Base-by-base conservation (phyloP, 2,797 vertebrate species). In the Pseudomugil tenellus region DNA sequence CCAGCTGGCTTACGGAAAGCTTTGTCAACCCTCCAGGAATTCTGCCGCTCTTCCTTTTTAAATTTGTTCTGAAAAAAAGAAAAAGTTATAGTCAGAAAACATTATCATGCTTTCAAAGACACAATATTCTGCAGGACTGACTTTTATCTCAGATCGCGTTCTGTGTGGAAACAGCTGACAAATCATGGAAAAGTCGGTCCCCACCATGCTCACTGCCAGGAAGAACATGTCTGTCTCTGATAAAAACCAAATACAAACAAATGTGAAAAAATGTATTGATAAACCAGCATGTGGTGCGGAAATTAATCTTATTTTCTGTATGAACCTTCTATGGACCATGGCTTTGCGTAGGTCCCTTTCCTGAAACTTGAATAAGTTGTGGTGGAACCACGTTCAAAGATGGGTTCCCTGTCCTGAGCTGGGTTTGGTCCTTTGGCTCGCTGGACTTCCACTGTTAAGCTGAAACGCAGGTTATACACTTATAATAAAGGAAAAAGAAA, bases 191-290 rank as follows among this genome's bases (percentile, higher is more conserved):
- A 99, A 99, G 89, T 99, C 98, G 11, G 96, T 99, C 83, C 98
- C 97, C 73, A 99, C 97, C 97, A 99, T 99, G 87, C 96, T 98
- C 58, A 99, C 95, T 16, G 98, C 97, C 90, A 99, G 87, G 86
- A 96, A 99, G 89, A 98, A 99, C 97, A 99, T 96, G 79, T 99
- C 97, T 0, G 97, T 98, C 92, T 99, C 98, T 99, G 89, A 37
- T 60, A 55, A 28, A 82, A 58, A 53, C 63, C 12, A 64, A 62
- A 58, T 17, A 60, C 59, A 58, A 39, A 43, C 17, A 4, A 11
- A 9, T 39, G 0, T 53, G 13, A 2, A 72, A 73, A 52, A 51
- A 46, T 37, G 1, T 0, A 6, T 49, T 3, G 0, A 46, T 37
- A 63, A 34, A 1, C 26, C 16, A 14, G 3, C 13, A 1, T 32